phyloP scores from a whole-genome alignment of 2,888 invertebrate species.

The Scrobipalpa costella region DNA sequence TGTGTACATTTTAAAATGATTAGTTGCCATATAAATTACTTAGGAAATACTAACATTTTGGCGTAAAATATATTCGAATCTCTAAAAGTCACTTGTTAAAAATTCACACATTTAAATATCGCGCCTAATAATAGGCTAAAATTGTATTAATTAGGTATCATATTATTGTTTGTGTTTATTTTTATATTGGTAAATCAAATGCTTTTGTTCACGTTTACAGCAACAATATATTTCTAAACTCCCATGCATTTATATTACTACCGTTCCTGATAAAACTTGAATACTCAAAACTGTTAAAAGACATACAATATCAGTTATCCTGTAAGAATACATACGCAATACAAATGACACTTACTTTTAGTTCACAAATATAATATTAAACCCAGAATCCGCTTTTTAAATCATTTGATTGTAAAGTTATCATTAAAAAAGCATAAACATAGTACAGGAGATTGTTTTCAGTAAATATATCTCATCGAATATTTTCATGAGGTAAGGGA shows the following conservation, averaged over 20 bases:
- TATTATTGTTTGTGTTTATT: too few relatives aligned
- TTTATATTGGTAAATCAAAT: not conserved
- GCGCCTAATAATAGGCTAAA: not conserved
- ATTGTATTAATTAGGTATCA: too few relatives aligned
- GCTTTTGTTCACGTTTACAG: not conserved
- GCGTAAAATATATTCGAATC: constrained; percentile 5
- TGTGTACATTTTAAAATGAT: not conserved
- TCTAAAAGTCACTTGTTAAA: constrained; percentile 31
- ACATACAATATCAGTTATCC: too few relatives aligned
- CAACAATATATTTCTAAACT: not conserved
- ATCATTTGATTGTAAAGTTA: too few relatives aligned
- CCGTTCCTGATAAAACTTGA: constrained; percentile 13
- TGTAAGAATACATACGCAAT: too few relatives aligned
- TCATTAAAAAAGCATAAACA: not conserved
- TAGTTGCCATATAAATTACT: not conserved
- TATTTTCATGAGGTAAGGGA: not conserved
- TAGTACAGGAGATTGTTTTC: not conserved
- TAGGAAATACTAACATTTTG: not conserved
- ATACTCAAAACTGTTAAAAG: constrained; percentile 12
- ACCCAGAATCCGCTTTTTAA: too few relatives aligned
- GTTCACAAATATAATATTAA: too few relatives aligned
- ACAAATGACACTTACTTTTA: too few relatives aligned
- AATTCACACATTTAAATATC: constrained; percentile 23
- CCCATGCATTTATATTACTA: not conserved
- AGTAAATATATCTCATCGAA: not conserved